phyloP scores from a whole-genome alignment of 2,888 invertebrate genomes.

The Mimachlamys varia region DNA sequence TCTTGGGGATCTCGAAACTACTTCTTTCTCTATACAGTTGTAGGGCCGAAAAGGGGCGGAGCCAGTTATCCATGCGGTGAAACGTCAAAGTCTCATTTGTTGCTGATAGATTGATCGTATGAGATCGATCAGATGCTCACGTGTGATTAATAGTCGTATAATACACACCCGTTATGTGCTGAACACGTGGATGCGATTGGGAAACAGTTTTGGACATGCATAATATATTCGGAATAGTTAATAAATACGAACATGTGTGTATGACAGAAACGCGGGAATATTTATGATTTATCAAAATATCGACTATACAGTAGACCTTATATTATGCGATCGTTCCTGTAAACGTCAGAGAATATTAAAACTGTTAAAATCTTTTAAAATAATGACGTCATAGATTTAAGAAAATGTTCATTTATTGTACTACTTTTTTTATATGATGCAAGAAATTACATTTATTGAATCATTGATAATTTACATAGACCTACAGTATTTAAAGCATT shows the following conservation, averaged over 20 bases:
- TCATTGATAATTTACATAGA: too few species aligned
- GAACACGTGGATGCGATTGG: not conserved
- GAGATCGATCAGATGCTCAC: slow-evolving; percentile 31
- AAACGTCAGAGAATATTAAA: too few species aligned
- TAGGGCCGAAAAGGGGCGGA: slow-evolving; percentile 17
- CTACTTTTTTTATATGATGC: too few species aligned
- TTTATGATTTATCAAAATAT: not conserved
- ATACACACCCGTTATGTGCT: slow-evolving; percentile 26
- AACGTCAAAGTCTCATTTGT: slow-evolving; percentile 15
- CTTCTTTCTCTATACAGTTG: slow-evolving; percentile 6
- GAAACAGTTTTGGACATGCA: not conserved
- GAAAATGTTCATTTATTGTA: too few species aligned
- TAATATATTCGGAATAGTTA: slow-evolving; percentile 13
- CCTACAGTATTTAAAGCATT: too few species aligned
- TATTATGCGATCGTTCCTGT: not conserved
- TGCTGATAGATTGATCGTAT: slow-evolving; percentile 25
- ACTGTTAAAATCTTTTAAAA: too few species aligned
- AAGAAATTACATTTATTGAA: too few species aligned
- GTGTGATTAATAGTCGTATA: slow-evolving; percentile 25
- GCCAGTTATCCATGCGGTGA: slow-evolving; percentile 21
- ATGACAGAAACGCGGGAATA: slow-evolving; percentile 22
- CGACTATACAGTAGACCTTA: not conserved
- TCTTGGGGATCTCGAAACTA: slow-evolving; percentile 32
- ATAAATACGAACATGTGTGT: not conserved
- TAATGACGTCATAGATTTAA: too few species aligned